These are phyloP conservation scores for Silurus meridionalis DNA, from an alignment of 2,113 vertebrate genomes.

Conservation along the genomic window DNA sequence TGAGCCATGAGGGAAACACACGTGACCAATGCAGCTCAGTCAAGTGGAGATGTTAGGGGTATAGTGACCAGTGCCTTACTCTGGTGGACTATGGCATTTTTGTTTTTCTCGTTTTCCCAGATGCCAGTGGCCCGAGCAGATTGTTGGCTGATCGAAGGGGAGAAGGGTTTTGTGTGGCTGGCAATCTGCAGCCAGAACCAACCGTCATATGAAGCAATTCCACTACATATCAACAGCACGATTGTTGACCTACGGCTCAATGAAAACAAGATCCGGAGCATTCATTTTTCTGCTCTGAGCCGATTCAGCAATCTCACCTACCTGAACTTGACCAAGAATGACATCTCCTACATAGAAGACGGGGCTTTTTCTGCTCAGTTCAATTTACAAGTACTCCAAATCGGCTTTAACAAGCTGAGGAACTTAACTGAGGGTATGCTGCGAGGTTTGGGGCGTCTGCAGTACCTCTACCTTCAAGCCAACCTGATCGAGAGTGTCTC, in stretches of 20 bases:
- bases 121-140: conserved; percentile 76
- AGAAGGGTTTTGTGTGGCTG: conserved; percentile 98
- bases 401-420: conserved; percentile 86
- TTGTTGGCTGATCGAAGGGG: conserved; percentile 98
- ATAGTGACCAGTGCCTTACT: conserved; percentile 51
- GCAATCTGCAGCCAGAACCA: conserved; percentile 99
- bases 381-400: conserved; percentile 88
- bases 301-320: conserved; percentile 98
- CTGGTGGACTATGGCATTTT: conserved; percentile 45
- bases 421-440: conserved; percentile 95
- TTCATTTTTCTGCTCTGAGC: conserved; percentile 91
- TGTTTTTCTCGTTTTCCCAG: conserved; percentile 76
- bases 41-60: conserved; percentile 32
- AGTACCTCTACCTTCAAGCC: conserved; percentile 98
- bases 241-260: conserved; percentile 96
- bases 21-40: neutral
- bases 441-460: conserved; percentile 90
- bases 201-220: conserved; percentile 94
- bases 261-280: conserved; percentile 94
- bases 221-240: conserved; percentile 95
- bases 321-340: conserved; percentile 98
- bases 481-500: conserved; percentile 94
- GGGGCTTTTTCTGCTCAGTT: conserved; percentile 96
- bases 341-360: conserved; percentile 94
- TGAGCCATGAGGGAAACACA: conserved; percentile 44